Evolutionary conservation across 2,113 vertebrate genomes (phyloP).

Genomic region (Tinamus guttatus): DNA sequence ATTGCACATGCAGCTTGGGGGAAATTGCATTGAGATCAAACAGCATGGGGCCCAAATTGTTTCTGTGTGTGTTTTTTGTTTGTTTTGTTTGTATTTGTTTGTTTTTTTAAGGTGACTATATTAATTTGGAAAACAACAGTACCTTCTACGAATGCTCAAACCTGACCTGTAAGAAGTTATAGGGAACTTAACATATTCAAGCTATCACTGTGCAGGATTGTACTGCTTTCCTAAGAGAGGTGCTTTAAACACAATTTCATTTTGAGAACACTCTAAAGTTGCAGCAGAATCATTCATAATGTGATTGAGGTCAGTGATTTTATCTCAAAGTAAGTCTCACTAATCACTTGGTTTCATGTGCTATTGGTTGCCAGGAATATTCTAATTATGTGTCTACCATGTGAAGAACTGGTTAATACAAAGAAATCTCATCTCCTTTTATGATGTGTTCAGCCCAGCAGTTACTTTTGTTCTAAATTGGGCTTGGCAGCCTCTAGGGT

Average conservation of each 20-base stretch:
- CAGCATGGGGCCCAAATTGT: neutral
- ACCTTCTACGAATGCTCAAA: slow-evolving; percentile 43
- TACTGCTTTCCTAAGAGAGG: neutral
- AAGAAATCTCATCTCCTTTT: slow-evolving; percentile 43
- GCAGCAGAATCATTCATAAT: neutral
- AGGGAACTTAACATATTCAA: neutral
- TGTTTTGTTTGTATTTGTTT: neutral
- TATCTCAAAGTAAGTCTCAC: neutral
- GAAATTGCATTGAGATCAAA: neutral
- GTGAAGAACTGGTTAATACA: slow-evolving; percentile 42
- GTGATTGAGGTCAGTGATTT: slow-evolving; percentile 14
- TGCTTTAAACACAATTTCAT: neutral
- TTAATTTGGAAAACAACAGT: slow-evolving; percentile 2
- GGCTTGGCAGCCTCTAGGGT: slow-evolving; percentile 48
- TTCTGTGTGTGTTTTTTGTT: neutral
- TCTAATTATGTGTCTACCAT: neutral
- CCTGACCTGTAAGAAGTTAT: slow-evolving; percentile 32
- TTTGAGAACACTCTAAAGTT: neutral
- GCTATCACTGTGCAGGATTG: neutral
- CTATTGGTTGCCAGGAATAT: neutral
- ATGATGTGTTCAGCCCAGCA: slow-evolving; percentile 39
- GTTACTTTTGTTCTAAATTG: slow-evolving; percentile 61
- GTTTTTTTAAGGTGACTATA: neutral
- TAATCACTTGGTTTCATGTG: slow-evolving; percentile 8
- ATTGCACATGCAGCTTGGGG: neutral